Conservation (phyloP, 2,113 vertebrate species). For the Ardeotis arabs region DNA sequence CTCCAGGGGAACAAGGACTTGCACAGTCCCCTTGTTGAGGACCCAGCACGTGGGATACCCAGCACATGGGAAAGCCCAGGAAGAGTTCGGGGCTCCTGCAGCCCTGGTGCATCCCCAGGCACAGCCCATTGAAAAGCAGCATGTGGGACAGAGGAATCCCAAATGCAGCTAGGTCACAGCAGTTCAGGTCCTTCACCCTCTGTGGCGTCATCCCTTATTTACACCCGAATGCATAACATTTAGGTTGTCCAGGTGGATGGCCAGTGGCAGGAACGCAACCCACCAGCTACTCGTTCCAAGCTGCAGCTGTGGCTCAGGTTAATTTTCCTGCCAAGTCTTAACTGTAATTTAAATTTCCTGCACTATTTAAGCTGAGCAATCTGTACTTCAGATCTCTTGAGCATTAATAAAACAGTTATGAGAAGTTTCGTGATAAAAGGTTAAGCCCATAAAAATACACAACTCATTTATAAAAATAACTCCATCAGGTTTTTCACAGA, state of each 20-base stretch:
- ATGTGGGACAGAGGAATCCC: not conserved
- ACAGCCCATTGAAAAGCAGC: not conserved
- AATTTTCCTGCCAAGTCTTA: slow-evolving; percentile 43
- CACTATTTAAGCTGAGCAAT: slow-evolving; percentile 30
- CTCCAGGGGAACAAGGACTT: not conserved
- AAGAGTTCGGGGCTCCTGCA: accelerated
- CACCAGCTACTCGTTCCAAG: not conserved
- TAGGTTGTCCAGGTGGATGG: not conserved
- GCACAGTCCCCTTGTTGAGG: not conserved
- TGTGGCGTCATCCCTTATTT: not conserved
- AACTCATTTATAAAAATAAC: slow-evolving; percentile 61
- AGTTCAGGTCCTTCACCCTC: not conserved
- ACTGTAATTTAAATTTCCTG: slow-evolving; percentile 47
- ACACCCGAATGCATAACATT: not conserved
- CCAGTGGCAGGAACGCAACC: not conserved
- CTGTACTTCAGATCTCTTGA: slow-evolving; percentile 33
- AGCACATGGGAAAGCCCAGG: not conserved
- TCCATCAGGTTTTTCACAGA: slow-evolving; percentile 36
- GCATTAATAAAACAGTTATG: slow-evolving; percentile 44
- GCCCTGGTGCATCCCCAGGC: accelerated
- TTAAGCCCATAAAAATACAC: slow-evolving; percentile 58
- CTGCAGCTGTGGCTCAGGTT: not conserved
- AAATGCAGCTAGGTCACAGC: not conserved
- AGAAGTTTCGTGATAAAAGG: slow-evolving; percentile 51
- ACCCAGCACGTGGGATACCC: not conserved